A percentile compares a stretch with the other conserved stretches of the same genome.
Evolutionary conservation across 2,797 vertebrate species (phyloP).

Genomic region (Poeciliopsis infans): DNA sequence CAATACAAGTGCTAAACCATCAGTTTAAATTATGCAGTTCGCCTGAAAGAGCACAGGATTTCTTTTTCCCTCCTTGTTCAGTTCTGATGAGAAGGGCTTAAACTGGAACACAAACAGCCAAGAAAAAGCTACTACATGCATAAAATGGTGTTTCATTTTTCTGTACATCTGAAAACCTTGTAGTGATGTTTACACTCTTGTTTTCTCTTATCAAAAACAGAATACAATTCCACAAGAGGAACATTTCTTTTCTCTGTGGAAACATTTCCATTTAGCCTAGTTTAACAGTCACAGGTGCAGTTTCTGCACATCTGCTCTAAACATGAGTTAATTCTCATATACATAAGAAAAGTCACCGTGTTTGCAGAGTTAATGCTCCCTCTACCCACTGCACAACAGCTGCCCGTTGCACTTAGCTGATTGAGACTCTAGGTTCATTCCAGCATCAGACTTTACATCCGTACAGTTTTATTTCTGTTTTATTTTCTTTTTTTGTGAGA

Average conservation of each 20-base stretch:
- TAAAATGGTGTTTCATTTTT: constrained; percentile 50
- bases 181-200: constrained; percentile 35
- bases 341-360: constrained; percentile 74
- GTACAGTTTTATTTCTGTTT: constrained; percentile 63
- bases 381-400: constrained; percentile 75
- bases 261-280: constrained; percentile 49
- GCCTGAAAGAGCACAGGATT: constrained; percentile 50
- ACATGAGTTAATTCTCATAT: constrained; percentile 76
- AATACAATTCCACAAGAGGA: constrained; percentile 39
- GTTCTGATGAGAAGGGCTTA: constrained; percentile 58
- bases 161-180: constrained; percentile 56
- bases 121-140: constrained; percentile 63
- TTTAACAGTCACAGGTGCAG: constrained; percentile 53
- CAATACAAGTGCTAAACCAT: constrained; percentile 81
- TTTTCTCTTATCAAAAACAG: constrained; percentile 44
- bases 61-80: constrained; percentile 43
- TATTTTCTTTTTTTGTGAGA: constrained; percentile 50
- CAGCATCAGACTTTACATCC: constrained; percentile 38
- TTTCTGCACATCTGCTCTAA: constrained; percentile 69
- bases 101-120: constrained; percentile 59
- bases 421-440: constrained; percentile 58
- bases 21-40: constrained; percentile 71
- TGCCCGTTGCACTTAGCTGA: constrained; percentile 79
- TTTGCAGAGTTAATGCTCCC: constrained; percentile 80
- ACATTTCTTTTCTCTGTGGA: constrained; percentile 43